Conservation (phyloP, 2,888 invertebrate genomes). For the Leptinotarsa peninsularis region DNA sequence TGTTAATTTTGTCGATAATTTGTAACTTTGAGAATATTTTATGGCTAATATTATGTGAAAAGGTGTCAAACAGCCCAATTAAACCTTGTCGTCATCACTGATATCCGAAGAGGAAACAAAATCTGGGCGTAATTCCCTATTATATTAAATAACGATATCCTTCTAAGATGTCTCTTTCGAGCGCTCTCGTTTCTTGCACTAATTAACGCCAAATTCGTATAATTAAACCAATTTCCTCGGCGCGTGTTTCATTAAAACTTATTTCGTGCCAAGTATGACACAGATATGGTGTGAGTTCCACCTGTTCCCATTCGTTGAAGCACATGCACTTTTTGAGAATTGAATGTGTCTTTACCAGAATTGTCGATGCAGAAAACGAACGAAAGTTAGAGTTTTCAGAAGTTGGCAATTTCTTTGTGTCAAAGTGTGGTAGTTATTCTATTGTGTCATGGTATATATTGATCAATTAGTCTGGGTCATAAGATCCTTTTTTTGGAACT, state of each 20-base stretch:
- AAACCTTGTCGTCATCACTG: too few relatives aligned
- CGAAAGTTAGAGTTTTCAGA: too few relatives aligned
- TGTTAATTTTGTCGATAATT: too few relatives aligned
- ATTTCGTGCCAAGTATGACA: slow-evolving; percentile 24
- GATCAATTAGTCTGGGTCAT: too few relatives aligned
- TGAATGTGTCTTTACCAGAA: neutral
- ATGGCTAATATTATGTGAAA: too few relatives aligned
- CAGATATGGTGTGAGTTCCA: slow-evolving; percentile 18
- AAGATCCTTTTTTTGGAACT: too few relatives aligned
- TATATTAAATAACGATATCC: neutral
- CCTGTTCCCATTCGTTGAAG: neutral
- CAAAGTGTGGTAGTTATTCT: too few relatives aligned
- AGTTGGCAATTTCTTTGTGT: too few relatives aligned
- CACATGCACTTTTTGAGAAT: slow-evolving; percentile 1
- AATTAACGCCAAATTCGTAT: slow-evolving; percentile 30
- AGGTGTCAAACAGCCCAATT: too few relatives aligned
- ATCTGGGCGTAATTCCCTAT: neutral
- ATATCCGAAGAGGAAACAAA: neutral
- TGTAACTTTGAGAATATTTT: too few relatives aligned
- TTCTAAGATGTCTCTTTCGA: slow-evolving; percentile 1
- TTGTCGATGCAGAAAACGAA: too few relatives aligned
- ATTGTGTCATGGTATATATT: too few relatives aligned
- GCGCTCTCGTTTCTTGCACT: slow-evolving; percentile 12
- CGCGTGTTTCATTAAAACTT: slow-evolving; percentile 23
- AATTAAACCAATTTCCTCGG: slow-evolving; percentile 31